Base-by-base conservation (phyloP, 2,888 invertebrate genomes). In the Torymus auratus region DNA sequence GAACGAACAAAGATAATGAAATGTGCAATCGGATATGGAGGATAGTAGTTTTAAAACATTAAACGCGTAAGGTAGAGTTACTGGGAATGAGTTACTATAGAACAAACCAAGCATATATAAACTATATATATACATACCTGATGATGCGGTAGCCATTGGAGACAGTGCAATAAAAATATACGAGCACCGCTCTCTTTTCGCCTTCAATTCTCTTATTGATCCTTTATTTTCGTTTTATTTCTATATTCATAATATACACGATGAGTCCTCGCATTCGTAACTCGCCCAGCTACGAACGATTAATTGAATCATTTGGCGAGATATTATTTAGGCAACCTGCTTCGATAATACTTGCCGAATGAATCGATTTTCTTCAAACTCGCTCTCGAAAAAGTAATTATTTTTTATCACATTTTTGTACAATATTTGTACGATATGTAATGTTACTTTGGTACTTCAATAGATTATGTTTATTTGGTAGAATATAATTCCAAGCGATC, bases 131-230 rank as follows among this genome's bases (percentile, higher is more conserved):
- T 68, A 70, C 71, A 78, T 68, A 82, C 83, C 83, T 84, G 86
- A 86, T 77, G 83, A 84, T 84, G 84, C 83, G 85, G 81, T 84
- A 84, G 86, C 86, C 87, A 85, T 85, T 84, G 70, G 82, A 85
- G 84, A 83, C 84, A 86, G 87, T 88, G 86, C 86, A 88, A 88
- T 87, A 87, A 41, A 41, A 78, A 81, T 20, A 81, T 20, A 76
- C 60, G 62, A 81, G 81, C 77, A 69, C 61, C 77, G 64, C 58
- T 80, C 68, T 73, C 73, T 73, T 61, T 58, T 73, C 65, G 68
- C 62, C 68, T 73, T 76, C 67, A 50, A 60, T 69, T 77, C 50
- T 73, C 64, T 81, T 20, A 20, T 20, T 81, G 41, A 67, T 80
- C 62, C 13, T n/a, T 56, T 67, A 64, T 28, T 62, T 23, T 71